Conservation (phyloP, 2,888 invertebrate species). For the Andrena bicolor region DNA sequence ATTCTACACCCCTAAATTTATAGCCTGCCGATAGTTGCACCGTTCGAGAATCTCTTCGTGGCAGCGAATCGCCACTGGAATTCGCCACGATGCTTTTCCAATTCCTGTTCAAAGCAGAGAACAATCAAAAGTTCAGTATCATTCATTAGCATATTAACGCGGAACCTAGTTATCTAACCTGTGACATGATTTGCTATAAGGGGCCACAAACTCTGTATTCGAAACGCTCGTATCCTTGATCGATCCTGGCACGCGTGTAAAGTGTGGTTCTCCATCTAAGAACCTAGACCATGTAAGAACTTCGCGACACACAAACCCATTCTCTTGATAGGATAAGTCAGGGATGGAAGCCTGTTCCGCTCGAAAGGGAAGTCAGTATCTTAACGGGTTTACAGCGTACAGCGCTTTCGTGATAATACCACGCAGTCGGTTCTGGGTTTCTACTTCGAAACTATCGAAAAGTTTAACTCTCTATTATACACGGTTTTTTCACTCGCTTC, state of each 20-base stretch:
- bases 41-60: not conserved
- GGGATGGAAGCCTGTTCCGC: conserved; percentile 69
- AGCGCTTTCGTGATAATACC: not conserved
- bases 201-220: not conserved
- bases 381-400: conserved; percentile 6
- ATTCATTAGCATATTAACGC: not conserved
- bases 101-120: not conserved
- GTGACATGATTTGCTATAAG: not conserved
- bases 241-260: conserved; percentile 5
- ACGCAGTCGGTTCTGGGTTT: not conserved
- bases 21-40: not conserved
- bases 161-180: not conserved
- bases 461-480: not conserved
- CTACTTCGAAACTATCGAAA: not conserved
- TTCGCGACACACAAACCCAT: conserved; percentile 28
- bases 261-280: not conserved
- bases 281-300: not conserved
- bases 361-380: conserved; percentile 19
- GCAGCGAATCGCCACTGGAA: not conserved
- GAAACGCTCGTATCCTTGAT: conserved; percentile 13
- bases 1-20: not conserved
- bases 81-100: not conserved
- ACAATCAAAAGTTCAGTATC: not conserved
- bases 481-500: not conserved
- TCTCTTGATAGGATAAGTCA: conserved; percentile 23